Evolutionary conservation across 2,888 invertebrate species (phyloP).

Genomic region (Molanna angustata): DNA sequence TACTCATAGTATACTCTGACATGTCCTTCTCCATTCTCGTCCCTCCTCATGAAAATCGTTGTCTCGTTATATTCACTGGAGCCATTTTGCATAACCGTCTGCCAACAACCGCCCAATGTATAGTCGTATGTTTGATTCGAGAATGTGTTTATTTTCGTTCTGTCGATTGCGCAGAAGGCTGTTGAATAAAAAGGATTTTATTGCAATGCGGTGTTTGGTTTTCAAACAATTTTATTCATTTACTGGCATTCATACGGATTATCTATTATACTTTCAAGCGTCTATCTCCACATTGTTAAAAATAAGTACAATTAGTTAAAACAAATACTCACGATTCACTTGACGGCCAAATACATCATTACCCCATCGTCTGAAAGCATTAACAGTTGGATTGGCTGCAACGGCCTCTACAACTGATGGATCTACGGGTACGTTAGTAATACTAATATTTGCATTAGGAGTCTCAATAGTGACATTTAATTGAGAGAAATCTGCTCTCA

Average conservation of each 20-base stretch:
- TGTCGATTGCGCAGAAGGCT: constrained; percentile 55
- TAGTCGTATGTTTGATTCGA: constrained; percentile 52
- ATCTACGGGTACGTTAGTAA: constrained; percentile 48
- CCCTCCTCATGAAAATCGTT: constrained; percentile 34
- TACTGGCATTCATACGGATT: too few species aligned
- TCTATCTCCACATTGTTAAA: not conserved
- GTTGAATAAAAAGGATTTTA: constrained; percentile 24
- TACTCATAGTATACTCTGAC: constrained; percentile 50
- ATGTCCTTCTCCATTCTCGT: constrained; percentile 33
- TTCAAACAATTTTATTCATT: too few species aligned
- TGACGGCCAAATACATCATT: constrained; percentile 10
- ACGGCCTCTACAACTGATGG: constrained; percentile 39
- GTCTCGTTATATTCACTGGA: constrained; percentile 46
- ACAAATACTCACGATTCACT: constrained; percentile 21
- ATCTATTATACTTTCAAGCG: too few species aligned
- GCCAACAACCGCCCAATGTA: constrained; percentile 48
- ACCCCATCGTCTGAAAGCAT: constrained; percentile 32
- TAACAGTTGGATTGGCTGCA: constrained; percentile 18
- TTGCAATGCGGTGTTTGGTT: too few species aligned
- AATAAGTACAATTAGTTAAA: not conserved
- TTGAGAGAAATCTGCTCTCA: constrained; percentile 39
- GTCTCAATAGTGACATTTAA: constrained; percentile 50
- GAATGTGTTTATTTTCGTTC: constrained; percentile 52
- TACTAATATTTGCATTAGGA: constrained; percentile 41
- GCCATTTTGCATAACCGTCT: constrained; percentile 48